A percentile compares a stretch with the other conserved stretches of the same genome.
Evolutionary conservation across 2,113 vertebrate genomes (phyloP).

Genomic region (Gorsachius goisagi): DNA sequence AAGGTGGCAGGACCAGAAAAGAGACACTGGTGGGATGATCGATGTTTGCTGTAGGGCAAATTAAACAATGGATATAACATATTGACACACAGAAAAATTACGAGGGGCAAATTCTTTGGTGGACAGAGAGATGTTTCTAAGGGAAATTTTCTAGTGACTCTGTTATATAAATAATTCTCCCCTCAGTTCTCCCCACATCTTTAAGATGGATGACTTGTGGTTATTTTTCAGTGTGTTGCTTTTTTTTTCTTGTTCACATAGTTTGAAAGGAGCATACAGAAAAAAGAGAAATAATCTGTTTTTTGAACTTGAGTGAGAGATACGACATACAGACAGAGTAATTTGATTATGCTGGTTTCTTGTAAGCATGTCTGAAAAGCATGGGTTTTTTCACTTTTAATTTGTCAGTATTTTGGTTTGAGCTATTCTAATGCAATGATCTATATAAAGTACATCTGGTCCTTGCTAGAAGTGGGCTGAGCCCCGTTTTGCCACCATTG

Average conservation of each 20-base stretch:
- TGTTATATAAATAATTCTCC: neutral
- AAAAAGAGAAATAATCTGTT: neutral
- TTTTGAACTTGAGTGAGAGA: neutral
- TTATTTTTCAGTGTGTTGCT: neutral
- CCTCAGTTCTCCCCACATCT: neutral
- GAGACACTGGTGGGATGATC: neutral
- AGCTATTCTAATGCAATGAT: neutral
- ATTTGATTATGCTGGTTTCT: neutral
- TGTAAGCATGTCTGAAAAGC: neutral
- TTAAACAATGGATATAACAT: neutral
- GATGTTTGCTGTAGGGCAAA: neutral
- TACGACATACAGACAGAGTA: neutral
- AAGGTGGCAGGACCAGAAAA: neutral
- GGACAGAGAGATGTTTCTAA: neutral
- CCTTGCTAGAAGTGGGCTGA: neutral
- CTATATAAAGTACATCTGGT: slow-evolving; percentile 3
- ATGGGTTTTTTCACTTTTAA: neutral
- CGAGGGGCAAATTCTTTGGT: neutral
- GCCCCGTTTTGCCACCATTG: neutral
- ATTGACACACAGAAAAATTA: rapidly evolving
- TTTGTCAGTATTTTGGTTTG: neutral
- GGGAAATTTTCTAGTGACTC: neutral
- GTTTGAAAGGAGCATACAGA: neutral
- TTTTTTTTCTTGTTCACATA: neutral
- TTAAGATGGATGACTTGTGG: neutral